Base-by-base conservation (phyloP, 92 coral and sea anemone species). In the Actinostola sp. region DNA sequence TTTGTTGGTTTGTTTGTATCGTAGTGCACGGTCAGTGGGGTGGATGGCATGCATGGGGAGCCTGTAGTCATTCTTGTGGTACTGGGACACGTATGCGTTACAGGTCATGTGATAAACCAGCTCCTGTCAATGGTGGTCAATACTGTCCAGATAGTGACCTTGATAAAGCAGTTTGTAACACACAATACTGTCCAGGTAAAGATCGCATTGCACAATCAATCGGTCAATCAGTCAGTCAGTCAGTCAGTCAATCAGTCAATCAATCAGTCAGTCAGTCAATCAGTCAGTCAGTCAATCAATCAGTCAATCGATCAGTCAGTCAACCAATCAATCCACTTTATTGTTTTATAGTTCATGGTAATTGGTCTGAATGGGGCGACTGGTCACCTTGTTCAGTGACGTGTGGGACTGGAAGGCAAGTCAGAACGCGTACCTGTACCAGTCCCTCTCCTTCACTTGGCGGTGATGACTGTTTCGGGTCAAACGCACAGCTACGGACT, bases 21-120 rank as follows among this genome's bases (percentile, higher is more conserved):
- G 15, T 28, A 89, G 96, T 89, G 31, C 80, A 81, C 43, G 96
- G 91, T 21, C 55, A 36, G 24, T 89, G 96, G 96, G 75, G 91
- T 31, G 76, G 53, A 14, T 89, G 91, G 91, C 89, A 74, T 48
- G 71, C 78, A 30, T 89, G 96, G 96, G 44, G 61, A 0, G 53
- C 70, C 28, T 89, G 96, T 39, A 82, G 88, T 24, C 80, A 69
- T 27, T 54, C 82, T 8, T 89, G 96, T 73, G 96, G 88, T 14
- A 59, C 80, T 24, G 96, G 96, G 32, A 28, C 54, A 35, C 87
- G 84, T 63, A 72, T 72, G 51, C 85, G 96, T 12, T 78, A 62
- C 84, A 75, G 96, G 34, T 44, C 83, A 38, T 89, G 96, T 44
- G 78, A 82, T 66, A 89, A 82, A 41, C 96, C 96, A 52, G 49